A percentile compares a stretch with the other conserved stretches of the same genome.
phyloP scores from a whole-genome alignment of 2,797 vertebrate genomes.

The Labeo calbasu region DNA sequence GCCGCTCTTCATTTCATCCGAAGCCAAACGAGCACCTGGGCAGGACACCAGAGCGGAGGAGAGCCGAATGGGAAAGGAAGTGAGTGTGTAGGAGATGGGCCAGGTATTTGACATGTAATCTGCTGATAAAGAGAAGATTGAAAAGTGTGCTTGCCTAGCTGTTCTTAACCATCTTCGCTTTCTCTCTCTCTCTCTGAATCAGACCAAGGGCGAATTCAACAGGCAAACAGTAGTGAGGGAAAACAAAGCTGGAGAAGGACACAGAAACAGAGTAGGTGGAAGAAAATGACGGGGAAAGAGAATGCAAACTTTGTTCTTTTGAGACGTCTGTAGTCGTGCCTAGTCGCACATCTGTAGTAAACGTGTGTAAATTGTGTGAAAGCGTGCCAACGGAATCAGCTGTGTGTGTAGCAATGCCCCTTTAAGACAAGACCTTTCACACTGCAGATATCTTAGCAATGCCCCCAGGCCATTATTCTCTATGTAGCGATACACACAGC shows the following conservation, averaged over 20 bases:
- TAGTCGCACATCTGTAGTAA: background rate
- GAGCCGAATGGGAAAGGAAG: slow-evolving; percentile 13
- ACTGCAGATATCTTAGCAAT: background rate
- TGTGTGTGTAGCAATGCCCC: background rate
- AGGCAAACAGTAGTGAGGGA: background rate
- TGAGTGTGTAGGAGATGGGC: slow-evolving; percentile 10
- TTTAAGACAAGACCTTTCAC: background rate
- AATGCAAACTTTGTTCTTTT: slow-evolving; percentile 19
- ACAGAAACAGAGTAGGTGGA: slow-evolving; percentile 21
- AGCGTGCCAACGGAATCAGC: background rate
- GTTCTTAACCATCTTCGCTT: background rate
- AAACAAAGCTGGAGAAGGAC: slow-evolving; percentile 20
- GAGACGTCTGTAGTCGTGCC: background rate
- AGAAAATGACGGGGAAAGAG: slow-evolving; percentile 23
- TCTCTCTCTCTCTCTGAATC: slow-evolving; percentile 12
- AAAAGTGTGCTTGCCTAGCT: slow-evolving; percentile 26
- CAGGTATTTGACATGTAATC: slow-evolving; percentile 35
- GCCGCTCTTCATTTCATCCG: slow-evolving; percentile 8
- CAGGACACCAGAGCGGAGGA: background rate
- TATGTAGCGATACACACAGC: background rate
- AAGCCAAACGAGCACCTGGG: slow-evolving; percentile 18
- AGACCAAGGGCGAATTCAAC: slow-evolving; percentile 25
- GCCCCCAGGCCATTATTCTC: background rate
- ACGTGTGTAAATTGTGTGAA: background rate
- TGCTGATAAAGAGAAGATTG: slow-evolving; percentile 34